These are phyloP conservation scores for Sarcophaga carnaria DNA, from an alignment of 2,888 invertebrate genomes.

Conservation along the genomic window DNA sequence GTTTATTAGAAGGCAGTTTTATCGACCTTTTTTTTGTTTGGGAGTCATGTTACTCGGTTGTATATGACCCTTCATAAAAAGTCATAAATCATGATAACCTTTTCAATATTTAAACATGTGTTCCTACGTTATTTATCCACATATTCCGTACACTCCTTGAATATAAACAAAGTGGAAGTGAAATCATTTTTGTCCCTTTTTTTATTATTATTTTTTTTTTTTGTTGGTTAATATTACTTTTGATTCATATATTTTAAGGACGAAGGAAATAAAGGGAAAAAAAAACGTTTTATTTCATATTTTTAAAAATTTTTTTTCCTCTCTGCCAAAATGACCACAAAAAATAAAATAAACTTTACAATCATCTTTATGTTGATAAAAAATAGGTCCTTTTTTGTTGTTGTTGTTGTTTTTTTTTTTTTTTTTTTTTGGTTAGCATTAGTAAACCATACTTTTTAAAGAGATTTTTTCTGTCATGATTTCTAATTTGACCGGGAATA, in stretches of 20 bases:
- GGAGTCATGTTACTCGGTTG: neutral
- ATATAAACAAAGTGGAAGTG: neutral
- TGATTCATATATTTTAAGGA: neutral
- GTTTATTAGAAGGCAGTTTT: conserved; percentile 3
- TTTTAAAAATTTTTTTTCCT: neutral
- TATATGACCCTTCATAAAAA: neutral
- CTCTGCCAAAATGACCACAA: neutral
- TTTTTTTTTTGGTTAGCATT: neutral
- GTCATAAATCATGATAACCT: conserved; percentile 55
- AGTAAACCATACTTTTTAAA: neutral
- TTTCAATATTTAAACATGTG: conserved; percentile 50
- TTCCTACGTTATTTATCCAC: neutral
- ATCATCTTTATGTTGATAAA: neutral
- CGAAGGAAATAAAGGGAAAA: neutral
- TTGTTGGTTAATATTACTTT: neutral
- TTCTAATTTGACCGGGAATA: conserved; percentile 34
- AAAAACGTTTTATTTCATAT: no score
- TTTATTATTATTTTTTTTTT: neutral
- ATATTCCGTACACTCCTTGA: neutral
- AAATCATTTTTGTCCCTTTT: neutral
- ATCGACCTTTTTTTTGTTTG: neutral
- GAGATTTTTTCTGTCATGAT: conserved; percentile 13
- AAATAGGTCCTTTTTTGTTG: neutral
- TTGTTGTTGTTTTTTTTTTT: no score
- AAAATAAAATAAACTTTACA: neutral